Evolutionary conservation across 2,888 invertebrate genomes (phyloP).

Genomic region (Leucophora obtusa): DNA sequence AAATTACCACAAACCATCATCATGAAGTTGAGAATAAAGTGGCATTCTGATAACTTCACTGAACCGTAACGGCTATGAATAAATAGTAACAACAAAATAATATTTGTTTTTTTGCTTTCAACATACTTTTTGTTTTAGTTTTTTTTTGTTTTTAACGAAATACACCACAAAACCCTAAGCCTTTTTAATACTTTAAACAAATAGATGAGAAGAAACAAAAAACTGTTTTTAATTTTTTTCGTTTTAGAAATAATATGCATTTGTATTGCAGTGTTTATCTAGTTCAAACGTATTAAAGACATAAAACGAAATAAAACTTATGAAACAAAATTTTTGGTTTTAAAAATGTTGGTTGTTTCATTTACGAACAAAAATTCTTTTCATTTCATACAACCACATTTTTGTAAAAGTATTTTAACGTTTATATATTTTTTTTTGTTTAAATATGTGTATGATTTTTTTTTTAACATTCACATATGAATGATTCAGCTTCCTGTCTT

Average conservation of each 20-base stretch:
- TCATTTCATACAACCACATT: not conserved
- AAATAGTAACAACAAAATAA: not conserved
- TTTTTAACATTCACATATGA: conserved; percentile 56
- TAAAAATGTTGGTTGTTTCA: not conserved
- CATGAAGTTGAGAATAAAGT: not conserved
- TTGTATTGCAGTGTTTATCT: not conserved
- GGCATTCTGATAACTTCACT: conserved; percentile 12
- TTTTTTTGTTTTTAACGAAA: not conserved
- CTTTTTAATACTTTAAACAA: conserved; percentile 13
- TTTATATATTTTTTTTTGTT: not conserved
- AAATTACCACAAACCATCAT: too few relatives aligned
- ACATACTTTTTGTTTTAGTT: not conserved
- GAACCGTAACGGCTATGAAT: conserved; percentile 51
- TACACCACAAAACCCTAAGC: not conserved
- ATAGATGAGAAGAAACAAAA: not conserved
- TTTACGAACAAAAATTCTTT: not conserved
- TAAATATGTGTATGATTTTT: not conserved
- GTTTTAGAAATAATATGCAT: not conserved
- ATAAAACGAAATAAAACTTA: not conserved
- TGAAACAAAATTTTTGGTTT: not conserved
- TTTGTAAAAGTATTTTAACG: not conserved
- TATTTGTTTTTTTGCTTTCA: not conserved
- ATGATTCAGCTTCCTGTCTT: conserved; percentile 55
- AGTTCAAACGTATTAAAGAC: not conserved
- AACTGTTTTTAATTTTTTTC: not conserved